These are phyloP conservation scores for Macrostomum lignano DNA, from an alignment of 1,140 invertebrate species.

Conservation along the genomic window DNA sequence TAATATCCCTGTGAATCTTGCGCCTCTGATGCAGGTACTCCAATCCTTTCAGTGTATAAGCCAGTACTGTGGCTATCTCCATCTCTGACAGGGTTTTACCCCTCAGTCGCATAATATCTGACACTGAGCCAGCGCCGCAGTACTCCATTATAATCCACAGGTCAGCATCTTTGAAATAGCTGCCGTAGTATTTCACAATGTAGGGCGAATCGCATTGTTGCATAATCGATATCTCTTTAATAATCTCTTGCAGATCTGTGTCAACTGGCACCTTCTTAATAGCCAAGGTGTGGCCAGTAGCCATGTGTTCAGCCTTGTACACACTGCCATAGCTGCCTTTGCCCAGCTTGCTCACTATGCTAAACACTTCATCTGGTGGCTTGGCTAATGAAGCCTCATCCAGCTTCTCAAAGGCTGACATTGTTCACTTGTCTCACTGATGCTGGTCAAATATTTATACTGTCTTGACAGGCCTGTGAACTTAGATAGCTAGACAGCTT, in stretches of 20 bases:
- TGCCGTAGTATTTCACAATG: constrained; percentile 96
- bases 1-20: constrained; percentile 82
- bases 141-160: constrained; percentile 99
- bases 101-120: constrained; percentile 87
- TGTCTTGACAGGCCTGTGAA: too few species aligned
- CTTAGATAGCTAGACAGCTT: too few species aligned
- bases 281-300: constrained; percentile 40
- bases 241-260: constrained; percentile 94
- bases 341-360: constrained; percentile 4
- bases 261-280: constrained; percentile 97
- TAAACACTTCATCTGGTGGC: constrained; percentile 3
- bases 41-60: constrained; percentile 74
- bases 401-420: too few species aligned
- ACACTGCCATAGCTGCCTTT: constrained; percentile 7
- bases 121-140: constrained; percentile 90
- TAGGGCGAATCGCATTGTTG: constrained; percentile 96
- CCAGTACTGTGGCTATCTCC: constrained; percentile 78
- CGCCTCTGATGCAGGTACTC: constrained; percentile 76
- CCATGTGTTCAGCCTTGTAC: constrained; percentile 5
- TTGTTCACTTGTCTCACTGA: too few species aligned
- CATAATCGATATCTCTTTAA: constrained; percentile 99
- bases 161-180: constrained; percentile 96
- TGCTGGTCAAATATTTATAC: too few species aligned
- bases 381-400: constrained; percentile 2
- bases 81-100: constrained; percentile 83